Conservation (phyloP, 2,113 vertebrate genomes). For the Xiphophorus hellerii region DNA sequence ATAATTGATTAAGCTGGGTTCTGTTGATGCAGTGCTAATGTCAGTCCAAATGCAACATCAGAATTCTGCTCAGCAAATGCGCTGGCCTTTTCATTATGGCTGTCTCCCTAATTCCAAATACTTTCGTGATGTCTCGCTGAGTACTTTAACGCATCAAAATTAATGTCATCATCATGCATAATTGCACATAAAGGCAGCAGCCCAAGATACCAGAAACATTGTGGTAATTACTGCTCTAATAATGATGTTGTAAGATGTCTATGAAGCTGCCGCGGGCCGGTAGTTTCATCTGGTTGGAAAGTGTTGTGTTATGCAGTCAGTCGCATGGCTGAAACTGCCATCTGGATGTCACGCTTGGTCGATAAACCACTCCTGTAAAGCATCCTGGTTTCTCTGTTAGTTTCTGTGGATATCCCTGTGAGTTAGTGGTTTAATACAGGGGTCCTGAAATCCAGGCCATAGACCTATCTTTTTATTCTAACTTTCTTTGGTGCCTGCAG, state of each 20-base stretch:
- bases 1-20: conserved; percentile 24
- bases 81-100: conserved; percentile 6
- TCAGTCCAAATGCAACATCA: conserved; percentile 6
- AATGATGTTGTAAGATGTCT: conserved; percentile 27
- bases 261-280: background rate
- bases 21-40: conserved; percentile 13
- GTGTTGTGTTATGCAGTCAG: conserved; percentile 26
- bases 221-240: conserved; percentile 37
- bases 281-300: conserved; percentile 15
- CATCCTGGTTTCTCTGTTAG: conserved; percentile 16
- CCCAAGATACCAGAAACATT: conserved; percentile 23
- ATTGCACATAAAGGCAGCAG: conserved; percentile 25
- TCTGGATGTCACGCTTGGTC: conserved; percentile 40
- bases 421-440: too few species aligned
- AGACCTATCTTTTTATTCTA: too few species aligned
- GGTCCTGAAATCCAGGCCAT: too few species aligned
- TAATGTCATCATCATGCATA: conserved; percentile 19
- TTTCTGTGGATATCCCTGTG: background rate
- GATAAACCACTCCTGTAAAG: conserved; percentile 5
- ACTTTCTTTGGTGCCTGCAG: too few species aligned
- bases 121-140: conserved; percentile 9
- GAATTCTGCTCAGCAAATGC: background rate
- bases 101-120: conserved; percentile 13
- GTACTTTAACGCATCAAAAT: conserved; percentile 10
- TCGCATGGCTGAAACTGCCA: conserved; percentile 8